phyloP scores from a whole-genome alignment of 2,113 vertebrate genomes.

The Paracanthobrama guichenoti region DNA sequence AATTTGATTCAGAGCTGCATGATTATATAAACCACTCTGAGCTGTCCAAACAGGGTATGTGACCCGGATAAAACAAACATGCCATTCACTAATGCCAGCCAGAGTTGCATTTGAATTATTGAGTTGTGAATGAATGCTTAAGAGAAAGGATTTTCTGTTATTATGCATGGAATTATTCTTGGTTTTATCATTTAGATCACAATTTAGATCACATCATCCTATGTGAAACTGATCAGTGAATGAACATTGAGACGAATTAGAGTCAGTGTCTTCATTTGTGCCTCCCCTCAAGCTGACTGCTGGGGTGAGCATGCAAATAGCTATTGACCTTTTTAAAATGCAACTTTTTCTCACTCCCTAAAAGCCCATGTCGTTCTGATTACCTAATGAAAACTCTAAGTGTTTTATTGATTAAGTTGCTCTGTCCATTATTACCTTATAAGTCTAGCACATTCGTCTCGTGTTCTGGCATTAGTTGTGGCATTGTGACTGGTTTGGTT shows the following conservation, averaged over 20 bases:
- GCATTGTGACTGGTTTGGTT: background rate
- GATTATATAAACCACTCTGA: background rate
- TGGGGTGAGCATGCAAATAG: slow-evolving; percentile 67
- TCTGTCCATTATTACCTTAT: slow-evolving; percentile 5
- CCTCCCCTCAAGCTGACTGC: slow-evolving; percentile 44
- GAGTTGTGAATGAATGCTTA: background rate
- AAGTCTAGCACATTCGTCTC: background rate
- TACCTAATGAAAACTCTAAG: slow-evolving; percentile 75
- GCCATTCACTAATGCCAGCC: background rate
- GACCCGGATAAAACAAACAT: background rate
- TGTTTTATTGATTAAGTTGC: slow-evolving; percentile 65
- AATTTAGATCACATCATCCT: slow-evolving; percentile 46
- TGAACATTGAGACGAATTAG: slow-evolving; percentile 54
- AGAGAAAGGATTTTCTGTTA: background rate
- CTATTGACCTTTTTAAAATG: slow-evolving; percentile 69
- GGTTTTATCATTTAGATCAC: background rate
- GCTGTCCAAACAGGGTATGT: background rate
- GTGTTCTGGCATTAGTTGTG: slow-evolving; percentile 26
- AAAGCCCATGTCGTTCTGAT: slow-evolving; percentile 75
- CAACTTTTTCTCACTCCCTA: slow-evolving; percentile 59
- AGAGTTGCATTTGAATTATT: background rate
- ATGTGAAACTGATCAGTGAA: slow-evolving; percentile 45
- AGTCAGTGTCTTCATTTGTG: slow-evolving; percentile 25
- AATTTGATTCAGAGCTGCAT: background rate
- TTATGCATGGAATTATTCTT: background rate